Evolutionary conservation across 2,113 vertebrate genomes (phyloP).

Genomic region (Menidia beryllina): DNA sequence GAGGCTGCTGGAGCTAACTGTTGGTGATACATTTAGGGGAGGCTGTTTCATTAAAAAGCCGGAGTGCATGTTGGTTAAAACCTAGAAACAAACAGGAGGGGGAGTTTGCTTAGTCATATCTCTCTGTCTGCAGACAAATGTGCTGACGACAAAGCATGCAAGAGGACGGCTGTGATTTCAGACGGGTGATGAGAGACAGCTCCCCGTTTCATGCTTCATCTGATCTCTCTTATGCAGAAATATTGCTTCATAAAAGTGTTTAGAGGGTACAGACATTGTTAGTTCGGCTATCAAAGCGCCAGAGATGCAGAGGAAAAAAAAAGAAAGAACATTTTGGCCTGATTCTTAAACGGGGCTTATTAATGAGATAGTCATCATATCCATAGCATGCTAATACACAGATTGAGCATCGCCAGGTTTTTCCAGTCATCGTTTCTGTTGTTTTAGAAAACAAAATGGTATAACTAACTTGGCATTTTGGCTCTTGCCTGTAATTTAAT

Average conservation of each 20-base stretch:
- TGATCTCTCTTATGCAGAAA: slow-evolving; percentile 16
- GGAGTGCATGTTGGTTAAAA: slow-evolving; percentile 14
- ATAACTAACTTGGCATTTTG: not conserved
- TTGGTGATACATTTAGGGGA: slow-evolving; percentile 11
- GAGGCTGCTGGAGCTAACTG: not conserved
- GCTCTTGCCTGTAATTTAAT: too few species aligned
- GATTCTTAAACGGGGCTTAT: not conserved
- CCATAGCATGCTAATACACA: not conserved
- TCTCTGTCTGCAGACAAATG: slow-evolving; percentile 9
- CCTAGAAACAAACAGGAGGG: slow-evolving; percentile 33
- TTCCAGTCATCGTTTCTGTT: not conserved
- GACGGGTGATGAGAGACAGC: not conserved
- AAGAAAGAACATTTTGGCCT: slow-evolving; percentile 15
- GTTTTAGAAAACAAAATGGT: too few species aligned
- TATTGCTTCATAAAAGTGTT: slow-evolving; percentile 5
- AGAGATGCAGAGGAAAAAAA: slow-evolving; percentile 2
- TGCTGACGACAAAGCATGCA: slow-evolving; percentile 15
- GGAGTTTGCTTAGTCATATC: slow-evolving; percentile 34
- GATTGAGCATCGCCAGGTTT: not conserved
- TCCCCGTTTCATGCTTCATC: not conserved
- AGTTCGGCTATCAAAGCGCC: slow-evolving; percentile 28
- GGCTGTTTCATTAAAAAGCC: slow-evolving; percentile 5
- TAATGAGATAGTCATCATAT: not conserved
- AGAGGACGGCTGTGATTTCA: slow-evolving; percentile 1
- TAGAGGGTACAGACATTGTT: slow-evolving; percentile 5